These are phyloP conservation scores for Actinostola sp. DNA, from an alignment of 92 coral and sea anemone genomes.

Conservation along the genomic window DNA sequence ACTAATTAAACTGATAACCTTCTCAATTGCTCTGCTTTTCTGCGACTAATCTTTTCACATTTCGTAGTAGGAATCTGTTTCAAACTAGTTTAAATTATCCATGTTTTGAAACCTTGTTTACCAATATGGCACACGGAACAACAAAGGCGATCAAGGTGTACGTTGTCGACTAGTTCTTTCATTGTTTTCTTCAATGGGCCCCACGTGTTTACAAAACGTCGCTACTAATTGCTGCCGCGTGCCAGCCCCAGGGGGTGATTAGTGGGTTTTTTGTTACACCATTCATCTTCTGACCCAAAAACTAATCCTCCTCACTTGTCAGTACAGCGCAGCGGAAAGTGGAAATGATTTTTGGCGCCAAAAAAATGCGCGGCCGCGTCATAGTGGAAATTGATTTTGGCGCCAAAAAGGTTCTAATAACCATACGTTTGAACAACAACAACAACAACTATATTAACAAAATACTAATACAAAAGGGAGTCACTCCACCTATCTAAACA, in stretches of 20 bases:
- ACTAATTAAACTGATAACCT: too few relatives aligned
- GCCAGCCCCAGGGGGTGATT: slow-evolving; percentile 57
- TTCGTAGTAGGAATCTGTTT: neutral
- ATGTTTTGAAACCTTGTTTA: slow-evolving; percentile 4
- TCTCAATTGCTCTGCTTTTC: neutral
- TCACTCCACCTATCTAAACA: too few relatives aligned
- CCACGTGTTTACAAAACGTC: slow-evolving; percentile 69
- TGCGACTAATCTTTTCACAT: too few relatives aligned
- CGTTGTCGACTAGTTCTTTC: neutral
- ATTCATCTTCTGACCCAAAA: neutral
- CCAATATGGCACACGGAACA: slow-evolving; percentile 13
- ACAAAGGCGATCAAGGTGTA: slow-evolving; percentile 11
- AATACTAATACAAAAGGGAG: too few relatives aligned
- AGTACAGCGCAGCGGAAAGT: neutral
- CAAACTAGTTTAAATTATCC: neutral
- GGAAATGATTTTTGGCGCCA: slow-evolving; percentile 1
- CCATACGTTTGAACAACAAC: neutral
- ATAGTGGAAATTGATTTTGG: neutral
- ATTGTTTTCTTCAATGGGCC: slow-evolving; percentile 24
- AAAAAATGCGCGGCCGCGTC: neutral
- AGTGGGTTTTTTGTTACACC: slow-evolving; percentile 13
- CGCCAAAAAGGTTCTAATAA: neutral
- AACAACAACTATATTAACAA: neutral
- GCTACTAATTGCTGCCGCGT: slow-evolving; percentile 69
- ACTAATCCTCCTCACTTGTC: slow-evolving; percentile 6